Conservation (phyloP, 2,113 vertebrate species). For the Leucosticte australis region DNA sequence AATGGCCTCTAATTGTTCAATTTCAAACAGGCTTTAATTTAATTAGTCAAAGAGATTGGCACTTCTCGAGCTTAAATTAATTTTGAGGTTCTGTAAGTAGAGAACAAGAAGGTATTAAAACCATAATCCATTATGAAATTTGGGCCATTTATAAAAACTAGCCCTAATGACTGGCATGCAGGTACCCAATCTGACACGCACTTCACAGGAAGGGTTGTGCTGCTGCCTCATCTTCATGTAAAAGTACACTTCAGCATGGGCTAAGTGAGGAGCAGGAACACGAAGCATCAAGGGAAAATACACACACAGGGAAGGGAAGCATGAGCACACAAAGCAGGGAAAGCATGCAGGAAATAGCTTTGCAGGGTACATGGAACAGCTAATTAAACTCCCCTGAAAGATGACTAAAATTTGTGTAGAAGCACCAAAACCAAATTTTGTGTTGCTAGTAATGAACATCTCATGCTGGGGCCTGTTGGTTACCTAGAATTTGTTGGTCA, state of each 20-base stretch:
- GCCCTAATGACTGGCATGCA: background rate
- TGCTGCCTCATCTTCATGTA: background rate
- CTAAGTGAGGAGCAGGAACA: background rate
- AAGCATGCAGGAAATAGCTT: background rate
- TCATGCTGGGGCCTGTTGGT: background rate
- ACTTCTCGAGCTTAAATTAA: background rate
- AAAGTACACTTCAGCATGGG: background rate
- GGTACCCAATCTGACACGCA: background rate
- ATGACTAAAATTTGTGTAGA: background rate
- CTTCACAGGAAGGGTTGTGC: background rate
- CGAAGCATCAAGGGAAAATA: background rate
- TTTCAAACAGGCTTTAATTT: conserved; percentile 56
- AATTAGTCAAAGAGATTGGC: conserved; percentile 6
- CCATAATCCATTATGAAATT: background rate
- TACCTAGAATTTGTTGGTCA: background rate
- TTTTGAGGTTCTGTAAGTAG: background rate
- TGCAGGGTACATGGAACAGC: background rate
- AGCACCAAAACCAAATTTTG: background rate
- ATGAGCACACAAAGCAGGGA: background rate
- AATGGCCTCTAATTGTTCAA: background rate
- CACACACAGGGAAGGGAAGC: too few relatives aligned
- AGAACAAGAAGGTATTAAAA: conserved; percentile 2
- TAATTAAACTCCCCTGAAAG: background rate
- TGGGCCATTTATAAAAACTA: background rate
- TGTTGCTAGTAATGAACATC: background rate